Evolutionary conservation across 2,888 invertebrate genomes (phyloP).

Genomic region (Agapetus fuscipes): DNA sequence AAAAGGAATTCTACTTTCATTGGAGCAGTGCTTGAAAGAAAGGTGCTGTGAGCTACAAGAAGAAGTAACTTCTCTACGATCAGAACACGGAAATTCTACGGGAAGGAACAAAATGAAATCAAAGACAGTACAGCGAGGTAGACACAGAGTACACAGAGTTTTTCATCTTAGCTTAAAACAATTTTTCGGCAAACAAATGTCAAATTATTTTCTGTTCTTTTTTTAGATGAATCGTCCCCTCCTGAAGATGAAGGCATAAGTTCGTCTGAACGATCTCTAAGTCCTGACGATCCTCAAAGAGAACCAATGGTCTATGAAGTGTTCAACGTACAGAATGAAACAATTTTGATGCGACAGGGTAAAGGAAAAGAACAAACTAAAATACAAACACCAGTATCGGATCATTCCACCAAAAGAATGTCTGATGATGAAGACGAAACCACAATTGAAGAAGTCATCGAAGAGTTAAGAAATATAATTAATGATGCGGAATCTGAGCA

Average conservation of each 20-base stretch:
- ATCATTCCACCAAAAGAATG: conserved; percentile 14
- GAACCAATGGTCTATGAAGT: conserved; percentile 53
- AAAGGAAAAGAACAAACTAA: conserved; percentile 29
- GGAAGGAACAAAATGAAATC: conserved; percentile 43
- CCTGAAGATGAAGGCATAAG: conserved; percentile 85
- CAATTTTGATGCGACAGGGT: conserved; percentile 31
- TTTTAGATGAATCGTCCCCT: conserved; percentile 58
- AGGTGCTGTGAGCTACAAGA: conserved; percentile 66
- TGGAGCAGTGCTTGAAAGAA: conserved; percentile 66
- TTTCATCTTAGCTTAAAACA: no score
- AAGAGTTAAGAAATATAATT: conserved; percentile 74
- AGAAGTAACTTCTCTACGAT: conserved; percentile 54
- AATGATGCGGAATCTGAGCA: conserved; percentile 72
- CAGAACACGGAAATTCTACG: conserved; percentile 41
- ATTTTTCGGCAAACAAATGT: no score
- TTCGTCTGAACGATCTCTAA: conserved; percentile 71
- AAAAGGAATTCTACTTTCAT: conserved; percentile 60
- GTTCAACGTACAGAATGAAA: conserved; percentile 49
- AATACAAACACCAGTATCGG: conserved; percentile 33
- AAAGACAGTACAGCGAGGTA: conserved; percentile 46
- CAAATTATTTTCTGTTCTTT: conserved; percentile 4
- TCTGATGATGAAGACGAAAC: conserved; percentile 63
- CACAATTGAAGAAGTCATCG: conserved; percentile 80
- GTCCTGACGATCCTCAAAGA: conserved; percentile 57
- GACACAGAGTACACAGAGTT: no score